Percentiles rank a stretch among this genome's conserved stretches.
These are phyloP conservation scores for Hippocampus zosterae DNA, from an alignment of 2,113 vertebrate genomes.

Conservation along the genomic window DNA sequence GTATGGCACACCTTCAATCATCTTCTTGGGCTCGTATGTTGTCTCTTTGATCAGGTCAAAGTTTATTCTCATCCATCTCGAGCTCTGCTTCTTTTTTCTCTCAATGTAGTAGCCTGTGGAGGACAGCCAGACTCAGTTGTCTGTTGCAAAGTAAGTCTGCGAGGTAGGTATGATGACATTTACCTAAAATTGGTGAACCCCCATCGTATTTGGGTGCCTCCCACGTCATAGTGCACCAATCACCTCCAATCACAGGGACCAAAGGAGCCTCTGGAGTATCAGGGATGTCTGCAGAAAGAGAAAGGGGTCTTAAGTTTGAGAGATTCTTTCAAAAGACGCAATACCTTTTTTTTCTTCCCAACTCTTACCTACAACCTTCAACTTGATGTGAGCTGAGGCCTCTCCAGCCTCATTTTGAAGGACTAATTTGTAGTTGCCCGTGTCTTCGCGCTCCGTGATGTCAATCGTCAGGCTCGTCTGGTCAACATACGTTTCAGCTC, in stretches of 20 bases:
- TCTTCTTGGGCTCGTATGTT: conserved; percentile 94
- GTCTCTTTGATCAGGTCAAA: conserved; percentile 96
- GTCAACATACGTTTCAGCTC: conserved; percentile 84
- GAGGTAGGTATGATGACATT: not conserved
- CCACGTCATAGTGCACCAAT: conserved; percentile 96
- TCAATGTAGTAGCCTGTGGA: conserved; percentile 90
- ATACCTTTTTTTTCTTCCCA: not conserved
- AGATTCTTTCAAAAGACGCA: not conserved
- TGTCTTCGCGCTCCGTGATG: conserved; percentile 86
- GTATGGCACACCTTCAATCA: conserved; percentile 98
- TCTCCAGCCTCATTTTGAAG: conserved; percentile 97
- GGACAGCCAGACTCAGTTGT: not conserved
- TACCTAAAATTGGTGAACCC: conserved; percentile 88
- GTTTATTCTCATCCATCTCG: conserved; percentile 97
- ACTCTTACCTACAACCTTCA: conserved; percentile 95
- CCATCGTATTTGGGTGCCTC: conserved; percentile 89
- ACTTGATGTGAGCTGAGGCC: conserved; percentile 82
- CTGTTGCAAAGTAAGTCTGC: not conserved
- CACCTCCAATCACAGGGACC: conserved; percentile 88
- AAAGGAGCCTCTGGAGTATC: conserved; percentile 86
- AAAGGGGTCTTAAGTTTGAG: not conserved
- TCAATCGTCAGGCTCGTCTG: conserved; percentile 93
- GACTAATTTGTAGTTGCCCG: conserved; percentile 86
- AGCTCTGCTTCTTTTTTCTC: conserved; percentile 98
- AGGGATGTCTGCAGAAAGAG: conserved; percentile 80